Percentiles rank a stretch among this genome's conserved stretches.
phyloP scores from a whole-genome alignment of 1,140 invertebrate genomes.

The Pseudomyrmex cubaensis region DNA sequence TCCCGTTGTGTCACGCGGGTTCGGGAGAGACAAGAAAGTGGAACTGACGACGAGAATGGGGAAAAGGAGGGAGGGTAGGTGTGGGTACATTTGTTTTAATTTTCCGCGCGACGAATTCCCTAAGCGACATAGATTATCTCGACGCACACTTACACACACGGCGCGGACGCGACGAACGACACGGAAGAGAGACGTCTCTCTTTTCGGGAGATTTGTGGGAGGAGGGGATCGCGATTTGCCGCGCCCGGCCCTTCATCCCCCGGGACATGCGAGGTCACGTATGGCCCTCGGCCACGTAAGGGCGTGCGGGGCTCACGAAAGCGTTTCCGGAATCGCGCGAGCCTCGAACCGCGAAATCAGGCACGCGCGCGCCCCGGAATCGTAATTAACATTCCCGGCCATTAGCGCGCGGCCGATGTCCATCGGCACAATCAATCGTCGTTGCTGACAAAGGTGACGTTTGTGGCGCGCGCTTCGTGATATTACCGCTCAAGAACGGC shows the following conservation, averaged over 20 bases:
- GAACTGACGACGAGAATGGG: not conserved
- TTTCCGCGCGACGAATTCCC: slow-evolving; percentile 45
- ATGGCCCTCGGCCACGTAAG: slow-evolving; percentile 39
- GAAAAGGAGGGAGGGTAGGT: not conserved
- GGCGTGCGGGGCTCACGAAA: slow-evolving; percentile 22
- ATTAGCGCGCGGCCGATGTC: slow-evolving; percentile 48
- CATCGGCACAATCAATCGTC: slow-evolving; percentile 59
- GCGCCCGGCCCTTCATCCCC: slow-evolving; percentile 37
- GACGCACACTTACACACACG: not conserved
- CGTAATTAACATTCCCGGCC: slow-evolving; percentile 66
- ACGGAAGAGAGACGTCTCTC: slow-evolving; percentile 49
- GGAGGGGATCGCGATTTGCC: slow-evolving; percentile 44
- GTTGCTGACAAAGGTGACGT: slow-evolving; percentile 35
- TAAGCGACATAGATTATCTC: slow-evolving; percentile 50
- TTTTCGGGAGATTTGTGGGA: slow-evolving; percentile 25
- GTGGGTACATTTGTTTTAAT: slow-evolving; percentile 51
- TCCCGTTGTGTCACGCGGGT: not conserved
- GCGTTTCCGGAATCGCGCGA: slow-evolving; percentile 44
- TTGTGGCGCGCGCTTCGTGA: not conserved
- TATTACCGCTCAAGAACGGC: slow-evolving; percentile 2
- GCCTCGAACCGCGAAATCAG: slow-evolving; percentile 54
- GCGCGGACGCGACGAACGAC: slow-evolving; percentile 50
- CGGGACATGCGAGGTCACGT: slow-evolving; percentile 46
- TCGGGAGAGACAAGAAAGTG: slow-evolving; percentile 5
- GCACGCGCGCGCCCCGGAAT: slow-evolving; percentile 48